Evolutionary conservation across 2,113 vertebrate species (phyloP).

Genomic region (Tautogolabrus adspersus): DNA sequence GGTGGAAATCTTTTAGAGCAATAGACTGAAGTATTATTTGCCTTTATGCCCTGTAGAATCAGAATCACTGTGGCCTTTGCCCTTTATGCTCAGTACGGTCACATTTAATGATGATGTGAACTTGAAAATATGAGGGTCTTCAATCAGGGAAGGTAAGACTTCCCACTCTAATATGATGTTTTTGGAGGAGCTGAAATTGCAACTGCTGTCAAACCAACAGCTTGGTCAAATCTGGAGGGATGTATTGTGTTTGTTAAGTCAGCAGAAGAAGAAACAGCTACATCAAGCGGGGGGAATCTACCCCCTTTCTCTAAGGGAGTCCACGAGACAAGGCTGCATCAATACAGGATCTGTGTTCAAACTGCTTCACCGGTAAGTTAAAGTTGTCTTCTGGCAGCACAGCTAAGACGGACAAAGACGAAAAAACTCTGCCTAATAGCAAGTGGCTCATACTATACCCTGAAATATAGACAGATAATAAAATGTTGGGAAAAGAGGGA

Average conservation of each 20-base stretch:
- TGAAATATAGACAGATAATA: no score
- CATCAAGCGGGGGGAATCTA: constrained; percentile 61
- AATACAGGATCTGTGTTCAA: neutral
- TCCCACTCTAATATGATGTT: constrained; percentile 4
- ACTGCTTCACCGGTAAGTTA: neutral
- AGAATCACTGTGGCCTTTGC: neutral
- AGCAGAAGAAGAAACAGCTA: constrained; percentile 71
- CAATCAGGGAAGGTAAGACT: constrained; percentile 17
- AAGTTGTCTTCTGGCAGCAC: constrained; percentile 13
- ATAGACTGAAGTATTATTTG: neutral
- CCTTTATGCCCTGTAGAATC: neutral
- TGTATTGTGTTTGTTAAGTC: constrained; percentile 38
- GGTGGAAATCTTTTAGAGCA: neutral
- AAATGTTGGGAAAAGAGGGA: neutral
- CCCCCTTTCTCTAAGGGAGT: constrained; percentile 48
- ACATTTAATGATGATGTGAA: constrained; percentile 26
- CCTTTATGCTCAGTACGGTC: neutral
- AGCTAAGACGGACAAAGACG: constrained; percentile 7
- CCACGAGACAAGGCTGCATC: constrained; percentile 30
- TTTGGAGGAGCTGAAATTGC: constrained; percentile 50
- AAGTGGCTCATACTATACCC: neutral
- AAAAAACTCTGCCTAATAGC: neutral
- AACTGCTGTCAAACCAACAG: constrained; percentile 38
- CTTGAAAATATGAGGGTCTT: constrained; percentile 13
- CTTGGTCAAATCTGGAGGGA: constrained; percentile 40